These are phyloP conservation scores for Oophaga pumilio DNA, from an alignment of 2,113 vertebrate species.

Conservation along the genomic window DNA sequence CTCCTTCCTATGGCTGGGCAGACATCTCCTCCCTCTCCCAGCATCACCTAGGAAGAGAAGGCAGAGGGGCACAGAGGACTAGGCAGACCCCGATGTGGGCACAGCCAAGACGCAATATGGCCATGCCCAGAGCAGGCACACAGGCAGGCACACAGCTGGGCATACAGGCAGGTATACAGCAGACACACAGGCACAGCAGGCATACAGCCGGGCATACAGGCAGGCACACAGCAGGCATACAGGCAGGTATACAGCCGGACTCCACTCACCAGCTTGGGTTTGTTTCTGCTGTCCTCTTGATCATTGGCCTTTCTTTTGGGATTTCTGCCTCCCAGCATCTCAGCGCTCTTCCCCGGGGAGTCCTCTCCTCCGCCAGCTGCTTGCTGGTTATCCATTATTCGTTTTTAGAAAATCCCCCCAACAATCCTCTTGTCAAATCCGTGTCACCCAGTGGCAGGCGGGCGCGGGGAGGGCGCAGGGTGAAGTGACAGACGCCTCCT, in stretches of 20 bases:
- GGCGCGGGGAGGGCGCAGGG: background rate
- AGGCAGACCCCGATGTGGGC: no score
- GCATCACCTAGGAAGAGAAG: conserved; percentile 49
- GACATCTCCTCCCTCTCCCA: conserved; percentile 56
- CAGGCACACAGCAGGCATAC: no score
- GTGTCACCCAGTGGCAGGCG: conserved; percentile 35
- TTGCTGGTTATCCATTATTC: conserved; percentile 51
- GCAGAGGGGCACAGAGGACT: background rate
- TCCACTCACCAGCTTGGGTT: conserved; percentile 54
- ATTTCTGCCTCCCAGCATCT: conserved; percentile 16
- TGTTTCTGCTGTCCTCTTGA: conserved; percentile 50
- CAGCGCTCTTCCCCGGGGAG: conserved; percentile 31
- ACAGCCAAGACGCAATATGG: no score
- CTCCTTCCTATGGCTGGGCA: conserved; percentile 47
- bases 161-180: no score
- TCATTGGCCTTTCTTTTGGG: conserved; percentile 33
- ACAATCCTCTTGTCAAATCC: conserved; percentile 9
- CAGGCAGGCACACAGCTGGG: no score
- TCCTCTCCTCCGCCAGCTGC: conserved; percentile 33
- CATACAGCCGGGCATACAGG: no score
- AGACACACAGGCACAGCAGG: no score
- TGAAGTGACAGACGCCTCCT: conserved; percentile 21
- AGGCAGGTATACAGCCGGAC: background rate
- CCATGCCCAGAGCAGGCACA: no score
- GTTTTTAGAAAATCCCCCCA: background rate